phyloP scores from a whole-genome alignment of 1,140 invertebrate species.

The Aethina tumida region DNA sequence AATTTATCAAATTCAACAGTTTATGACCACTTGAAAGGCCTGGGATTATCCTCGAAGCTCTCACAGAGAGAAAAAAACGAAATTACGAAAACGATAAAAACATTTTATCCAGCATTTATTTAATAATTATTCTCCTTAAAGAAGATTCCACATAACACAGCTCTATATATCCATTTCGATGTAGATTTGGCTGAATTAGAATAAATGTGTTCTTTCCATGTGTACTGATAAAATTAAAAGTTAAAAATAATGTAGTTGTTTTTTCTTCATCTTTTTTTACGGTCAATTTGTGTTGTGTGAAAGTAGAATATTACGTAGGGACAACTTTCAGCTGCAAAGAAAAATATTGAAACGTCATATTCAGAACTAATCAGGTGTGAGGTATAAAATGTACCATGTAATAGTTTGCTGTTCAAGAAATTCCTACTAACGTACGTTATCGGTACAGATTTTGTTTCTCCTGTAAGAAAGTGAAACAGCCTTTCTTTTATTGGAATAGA shows the following conservation, averaged over 20 bases:
- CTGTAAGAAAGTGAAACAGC: slow-evolving; percentile 76
- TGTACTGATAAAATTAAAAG: slow-evolving; percentile 35
- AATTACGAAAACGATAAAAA: no score
- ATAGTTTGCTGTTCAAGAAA: slow-evolving; percentile 71
- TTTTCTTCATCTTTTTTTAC: slow-evolving; percentile 63
- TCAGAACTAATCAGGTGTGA: slow-evolving; percentile 5
- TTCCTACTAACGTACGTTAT: slow-evolving; percentile 83
- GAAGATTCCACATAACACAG: no score
- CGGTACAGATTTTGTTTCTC: slow-evolving; percentile 58
- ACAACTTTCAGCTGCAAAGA: slow-evolving; percentile 74
- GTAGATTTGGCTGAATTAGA: slow-evolving; percentile 82
- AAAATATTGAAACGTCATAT: slow-evolving; percentile 15
- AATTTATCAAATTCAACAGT: no score
- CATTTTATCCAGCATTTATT: no score
- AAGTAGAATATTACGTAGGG: slow-evolving; percentile 72
- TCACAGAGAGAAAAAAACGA: no score
- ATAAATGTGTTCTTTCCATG: slow-evolving; percentile 70
- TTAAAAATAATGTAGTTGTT: slow-evolving; percentile 63
- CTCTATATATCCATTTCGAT: slow-evolving; percentile 94
- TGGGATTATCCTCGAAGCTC: no score
- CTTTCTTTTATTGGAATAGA: slow-evolving; percentile 86
- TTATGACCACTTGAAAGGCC: no score
- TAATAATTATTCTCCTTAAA: no score
- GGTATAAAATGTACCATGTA: slow-evolving; percentile 66
- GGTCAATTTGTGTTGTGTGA: slow-evolving; percentile 75